These are phyloP conservation scores for Ruditapes philippinarum DNA, from an alignment of 1,140 invertebrate species.

Conservation along the genomic window DNA sequence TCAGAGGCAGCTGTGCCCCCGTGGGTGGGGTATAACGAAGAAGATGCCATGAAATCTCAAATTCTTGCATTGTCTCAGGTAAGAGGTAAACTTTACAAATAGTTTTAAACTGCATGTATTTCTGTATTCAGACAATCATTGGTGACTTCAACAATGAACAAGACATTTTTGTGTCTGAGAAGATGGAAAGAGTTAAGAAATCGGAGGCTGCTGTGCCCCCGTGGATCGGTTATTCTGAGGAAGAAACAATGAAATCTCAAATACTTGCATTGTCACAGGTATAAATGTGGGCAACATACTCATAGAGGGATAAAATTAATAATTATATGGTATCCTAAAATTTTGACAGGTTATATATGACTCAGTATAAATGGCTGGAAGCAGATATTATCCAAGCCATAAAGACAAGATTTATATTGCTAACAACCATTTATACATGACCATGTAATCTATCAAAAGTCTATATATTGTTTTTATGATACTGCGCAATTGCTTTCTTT, in stretches of 20 bases:
- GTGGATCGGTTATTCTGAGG: conserved; percentile 97
- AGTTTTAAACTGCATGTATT: neutral
- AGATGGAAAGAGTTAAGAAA: conserved; percentile 90
- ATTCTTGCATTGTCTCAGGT: conserved; percentile 96
- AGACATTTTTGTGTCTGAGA: conserved; percentile 96
- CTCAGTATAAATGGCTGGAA: too few relatives aligned
- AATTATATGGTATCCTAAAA: too few relatives aligned
- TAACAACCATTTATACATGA: too few relatives aligned
- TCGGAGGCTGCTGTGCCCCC: conserved; percentile 94
- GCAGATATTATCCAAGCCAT: too few relatives aligned
- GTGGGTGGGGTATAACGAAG: conserved; percentile 97
- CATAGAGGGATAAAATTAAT: too few relatives aligned
- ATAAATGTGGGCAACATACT: too few relatives aligned
- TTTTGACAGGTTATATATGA: too few relatives aligned
- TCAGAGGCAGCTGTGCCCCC: conserved; percentile 94
- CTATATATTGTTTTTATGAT: too few relatives aligned
- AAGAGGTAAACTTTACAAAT: conserved; percentile 71
- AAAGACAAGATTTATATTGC: too few relatives aligned
- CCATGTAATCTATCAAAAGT: too few relatives aligned
- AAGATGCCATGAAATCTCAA: conserved; percentile 96
- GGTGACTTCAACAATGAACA: conserved; percentile 99
- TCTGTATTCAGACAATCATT: conserved; percentile 93
- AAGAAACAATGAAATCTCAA: conserved; percentile 95
- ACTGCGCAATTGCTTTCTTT: too few relatives aligned
- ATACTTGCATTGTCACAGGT: conserved; percentile 96